Conservation (phyloP, 2,888 invertebrate genomes). For the Catocala fraxini region DNA sequence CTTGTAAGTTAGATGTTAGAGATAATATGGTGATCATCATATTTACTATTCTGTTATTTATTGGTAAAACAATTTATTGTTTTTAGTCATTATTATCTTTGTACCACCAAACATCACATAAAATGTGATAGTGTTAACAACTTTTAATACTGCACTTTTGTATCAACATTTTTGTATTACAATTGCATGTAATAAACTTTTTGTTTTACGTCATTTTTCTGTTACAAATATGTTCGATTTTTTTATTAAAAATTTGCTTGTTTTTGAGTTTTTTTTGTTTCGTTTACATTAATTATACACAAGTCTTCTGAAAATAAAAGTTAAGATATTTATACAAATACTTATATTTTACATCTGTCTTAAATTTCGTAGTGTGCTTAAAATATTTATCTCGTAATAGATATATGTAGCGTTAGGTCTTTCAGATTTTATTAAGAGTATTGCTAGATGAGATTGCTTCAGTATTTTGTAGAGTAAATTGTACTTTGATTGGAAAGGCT, state of each 20-base stretch:
- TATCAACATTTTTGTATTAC: slow-evolving; percentile 21
- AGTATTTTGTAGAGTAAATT: slow-evolving; percentile 33
- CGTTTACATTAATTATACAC: not conserved
- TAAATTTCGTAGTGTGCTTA: slow-evolving; percentile 19
- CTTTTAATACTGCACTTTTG: slow-evolving; percentile 20
- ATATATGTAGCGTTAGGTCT: slow-evolving; percentile 41
- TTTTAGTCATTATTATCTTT: slow-evolving; percentile 34
- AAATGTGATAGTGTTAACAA: slow-evolving; percentile 39
- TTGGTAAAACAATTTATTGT: slow-evolving; percentile 35
- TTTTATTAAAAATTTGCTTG: slow-evolving; percentile 51
- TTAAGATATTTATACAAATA: not conserved
- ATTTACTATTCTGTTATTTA: slow-evolving; percentile 38
- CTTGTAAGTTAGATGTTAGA: slow-evolving; percentile 16
- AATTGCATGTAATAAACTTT: slow-evolving; percentile 34
- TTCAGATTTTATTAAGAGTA: slow-evolving; percentile 45
- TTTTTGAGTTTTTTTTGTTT: slow-evolving; percentile 33
- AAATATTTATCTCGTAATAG: slow-evolving; percentile 30
- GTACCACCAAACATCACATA: slow-evolving; percentile 27
- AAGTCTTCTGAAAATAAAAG: too few relatives aligned
- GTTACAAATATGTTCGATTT: slow-evolving; percentile 45
- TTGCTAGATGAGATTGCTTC: slow-evolving; percentile 43
- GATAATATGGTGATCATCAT: slow-evolving; percentile 20
- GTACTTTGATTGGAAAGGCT: slow-evolving; percentile 47
- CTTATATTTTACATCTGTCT: not conserved
- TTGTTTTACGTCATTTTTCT: slow-evolving; percentile 34